Percentiles rank a stretch among this genome's conserved stretches.
Evolutionary conservation across 2,113 vertebrate species (phyloP).

Genomic region (Prietella phreatophila): DNA sequence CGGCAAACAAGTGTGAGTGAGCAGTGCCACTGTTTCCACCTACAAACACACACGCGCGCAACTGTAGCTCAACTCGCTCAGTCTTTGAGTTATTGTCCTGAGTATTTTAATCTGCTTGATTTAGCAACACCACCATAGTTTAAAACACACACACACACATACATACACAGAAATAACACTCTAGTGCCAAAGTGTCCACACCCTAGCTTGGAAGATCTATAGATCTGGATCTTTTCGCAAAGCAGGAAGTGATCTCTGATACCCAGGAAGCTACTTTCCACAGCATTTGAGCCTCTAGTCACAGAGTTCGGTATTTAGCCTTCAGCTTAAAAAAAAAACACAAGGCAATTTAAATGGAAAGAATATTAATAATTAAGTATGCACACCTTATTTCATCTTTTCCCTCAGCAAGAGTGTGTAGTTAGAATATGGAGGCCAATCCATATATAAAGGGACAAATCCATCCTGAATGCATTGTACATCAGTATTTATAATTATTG

Average conservation of each 20-base stretch:
- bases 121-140: not conserved
- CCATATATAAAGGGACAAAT: not conserved
- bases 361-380: not conserved
- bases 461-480: not conserved
- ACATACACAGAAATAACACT: not conserved
- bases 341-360: not conserved
- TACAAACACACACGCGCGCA: conserved; percentile 9
- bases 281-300: not conserved
- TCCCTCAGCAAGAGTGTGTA: not conserved
- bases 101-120: not conserved
- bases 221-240: not conserved
- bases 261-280: not conserved
- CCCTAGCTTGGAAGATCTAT: not conserved
- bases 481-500: not conserved
- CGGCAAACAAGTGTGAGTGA: conserved; percentile 19
- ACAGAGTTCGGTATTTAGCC: not conserved
- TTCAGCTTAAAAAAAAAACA: not conserved
- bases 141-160: not conserved
- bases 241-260: not conserved
- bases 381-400: not conserved
- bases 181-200: not conserved
- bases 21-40: not conserved
- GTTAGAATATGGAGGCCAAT: not conserved
- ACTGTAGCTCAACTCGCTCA: not conserved
- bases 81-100: not conserved